These are phyloP conservation scores for Myoxocephalus aenaeus DNA, from an alignment of 2,797 vertebrate genomes.

Conservation along the genomic window DNA sequence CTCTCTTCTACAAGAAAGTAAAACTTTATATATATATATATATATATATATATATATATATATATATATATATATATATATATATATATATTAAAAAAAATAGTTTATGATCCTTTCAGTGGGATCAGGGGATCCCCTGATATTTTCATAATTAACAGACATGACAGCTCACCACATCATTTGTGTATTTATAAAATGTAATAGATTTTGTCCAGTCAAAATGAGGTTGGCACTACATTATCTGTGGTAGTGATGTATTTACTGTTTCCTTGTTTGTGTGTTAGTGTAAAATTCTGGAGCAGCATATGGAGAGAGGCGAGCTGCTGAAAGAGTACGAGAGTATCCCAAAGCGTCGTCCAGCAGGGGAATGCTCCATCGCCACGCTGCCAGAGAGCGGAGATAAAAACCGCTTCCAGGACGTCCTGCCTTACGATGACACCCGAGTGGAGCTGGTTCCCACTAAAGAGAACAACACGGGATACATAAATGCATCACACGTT, in stretches of 20 bases:
- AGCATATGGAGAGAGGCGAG: conserved; percentile 92
- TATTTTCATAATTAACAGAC: too few species aligned
- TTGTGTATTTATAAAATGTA: background rate
- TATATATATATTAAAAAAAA: too few species aligned
- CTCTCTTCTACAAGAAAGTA: background rate
- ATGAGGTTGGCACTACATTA: background rate
- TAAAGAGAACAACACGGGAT: conserved; percentile 98
- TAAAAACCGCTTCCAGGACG: conserved; percentile 95
- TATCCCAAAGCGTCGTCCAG: conserved; percentile 86
- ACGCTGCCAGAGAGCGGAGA: conserved; percentile 91
- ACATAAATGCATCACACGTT: conserved; percentile 97
- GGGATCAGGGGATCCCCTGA: background rate
- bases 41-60: too few species aligned
- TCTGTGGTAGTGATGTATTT: background rate
- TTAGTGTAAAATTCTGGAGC: conserved; percentile 92
- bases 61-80: too few species aligned
- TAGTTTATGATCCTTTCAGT: background rate
- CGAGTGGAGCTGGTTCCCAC: conserved; percentile 97
- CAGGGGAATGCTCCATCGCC: conserved; percentile 87
- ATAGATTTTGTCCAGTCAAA: background rate
- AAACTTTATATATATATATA: background rate
- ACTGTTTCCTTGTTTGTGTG: conserved; percentile 6
- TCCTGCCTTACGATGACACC: conserved; percentile 94
- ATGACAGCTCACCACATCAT: background rate
- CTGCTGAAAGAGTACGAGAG: conserved; percentile 94